Percentiles rank a stretch among this genome's conserved stretches.
These are phyloP conservation scores for Brassicogethes aeneus DNA, from an alignment of 2,888 invertebrate genomes.

Conservation along the genomic window DNA sequence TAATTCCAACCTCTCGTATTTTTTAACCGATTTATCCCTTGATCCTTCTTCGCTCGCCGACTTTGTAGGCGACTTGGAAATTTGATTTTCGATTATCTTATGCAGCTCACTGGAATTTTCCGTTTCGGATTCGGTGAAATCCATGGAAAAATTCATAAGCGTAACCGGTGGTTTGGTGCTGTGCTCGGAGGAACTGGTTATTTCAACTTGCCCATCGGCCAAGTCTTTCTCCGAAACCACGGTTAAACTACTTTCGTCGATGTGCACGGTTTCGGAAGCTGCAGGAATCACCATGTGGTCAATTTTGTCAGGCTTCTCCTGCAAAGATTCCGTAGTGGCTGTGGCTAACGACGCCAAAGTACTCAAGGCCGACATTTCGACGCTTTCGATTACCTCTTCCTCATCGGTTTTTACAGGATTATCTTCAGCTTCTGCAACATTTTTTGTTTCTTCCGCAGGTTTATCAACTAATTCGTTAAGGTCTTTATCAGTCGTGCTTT, in stretches of 20 bases:
- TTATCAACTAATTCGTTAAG: conserved; percentile 6
- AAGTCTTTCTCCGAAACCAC: conserved; percentile 40
- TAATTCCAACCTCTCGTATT: conserved; percentile 19
- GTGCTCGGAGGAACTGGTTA: conserved; percentile 37
- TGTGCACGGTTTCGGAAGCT: conserved; percentile 35
- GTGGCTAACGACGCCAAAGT: conserved; percentile 12
- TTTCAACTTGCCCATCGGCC: conserved; percentile 43
- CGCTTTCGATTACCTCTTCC: conserved; percentile 5
- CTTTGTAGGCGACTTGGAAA: neutral
- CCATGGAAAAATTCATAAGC: conserved; percentile 34
- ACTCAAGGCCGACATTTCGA: conserved; percentile 22
- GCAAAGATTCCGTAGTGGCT: conserved; percentile 17
- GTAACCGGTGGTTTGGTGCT: conserved; percentile 29
- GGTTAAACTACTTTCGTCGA: conserved; percentile 49
- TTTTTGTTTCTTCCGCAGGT: neutral
- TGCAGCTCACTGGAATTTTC: neutral
- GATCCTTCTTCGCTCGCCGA: neutral
- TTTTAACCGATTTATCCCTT: conserved; percentile 5
- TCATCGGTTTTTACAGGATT: neutral
- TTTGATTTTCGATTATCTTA: conserved; percentile 6
- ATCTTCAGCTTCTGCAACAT: neutral
- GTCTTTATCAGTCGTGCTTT: conserved; percentile 14
- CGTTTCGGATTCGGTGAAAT: conserved; percentile 29
- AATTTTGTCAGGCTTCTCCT: conserved; percentile 43
- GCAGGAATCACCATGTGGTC: conserved; percentile 47